phyloP scores from a whole-genome alignment of 64 coral and sea anemone species.

The Hydrozoanthus tunicans region DNA sequence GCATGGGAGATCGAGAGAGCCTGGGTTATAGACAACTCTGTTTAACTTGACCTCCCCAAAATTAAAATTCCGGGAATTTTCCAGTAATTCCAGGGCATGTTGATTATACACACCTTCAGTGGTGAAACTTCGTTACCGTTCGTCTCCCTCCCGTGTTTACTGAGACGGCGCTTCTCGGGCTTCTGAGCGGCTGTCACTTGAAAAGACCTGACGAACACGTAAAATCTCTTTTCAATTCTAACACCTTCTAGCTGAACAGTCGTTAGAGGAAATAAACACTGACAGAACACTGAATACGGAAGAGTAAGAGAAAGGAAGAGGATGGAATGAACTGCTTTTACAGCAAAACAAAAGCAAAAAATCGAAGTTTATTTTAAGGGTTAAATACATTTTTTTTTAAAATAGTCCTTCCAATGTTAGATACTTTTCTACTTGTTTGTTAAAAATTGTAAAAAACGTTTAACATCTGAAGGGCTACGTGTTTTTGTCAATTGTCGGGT shows the following conservation, averaged over 20 bases:
- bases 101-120: not conserved
- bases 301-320: too few species aligned
- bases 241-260: not conserved
- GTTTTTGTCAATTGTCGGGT: too few species aligned
- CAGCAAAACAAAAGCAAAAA: too few species aligned
- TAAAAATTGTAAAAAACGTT: too few species aligned
- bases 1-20: too few species aligned
- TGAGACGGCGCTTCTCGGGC: slow-evolving; percentile 39
- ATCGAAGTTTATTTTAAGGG: too few species aligned
- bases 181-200: slow-evolving; percentile 53
- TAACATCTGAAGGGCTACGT: too few species aligned
- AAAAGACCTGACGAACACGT: slow-evolving; percentile 31
- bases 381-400: too few species aligned
- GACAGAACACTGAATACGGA: not conserved
- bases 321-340: too few species aligned
- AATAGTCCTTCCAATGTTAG: too few species aligned
- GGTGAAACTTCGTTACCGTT: slow-evolving; percentile 10
- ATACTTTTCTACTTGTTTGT: too few species aligned
- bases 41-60: not conserved
- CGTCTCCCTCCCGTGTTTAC: slow-evolving; percentile 30
- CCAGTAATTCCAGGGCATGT: not conserved
- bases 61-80: not conserved
- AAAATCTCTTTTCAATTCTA: not conserved
- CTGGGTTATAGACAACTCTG: too few species aligned
- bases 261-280: not conserved